These are phyloP conservation scores for Xylocampa areola DNA, from an alignment of 2,888 invertebrate genomes.

Conservation along the genomic window DNA sequence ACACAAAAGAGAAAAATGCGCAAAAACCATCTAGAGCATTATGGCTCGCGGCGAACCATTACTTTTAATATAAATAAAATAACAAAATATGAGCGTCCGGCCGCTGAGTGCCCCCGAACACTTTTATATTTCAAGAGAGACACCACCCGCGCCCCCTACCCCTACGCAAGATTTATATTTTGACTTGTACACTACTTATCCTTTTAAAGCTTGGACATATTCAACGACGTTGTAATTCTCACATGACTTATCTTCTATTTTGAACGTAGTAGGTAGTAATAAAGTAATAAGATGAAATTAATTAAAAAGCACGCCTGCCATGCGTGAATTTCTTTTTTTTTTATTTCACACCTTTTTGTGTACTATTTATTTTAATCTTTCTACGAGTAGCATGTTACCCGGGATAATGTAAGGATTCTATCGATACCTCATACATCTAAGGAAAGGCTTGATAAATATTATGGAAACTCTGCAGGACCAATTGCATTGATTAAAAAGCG, in stretches of 20 bases:
- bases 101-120: conserved; percentile 88
- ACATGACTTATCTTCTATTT: conserved; percentile 25
- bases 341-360: too few relatives aligned
- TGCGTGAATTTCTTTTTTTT: too few relatives aligned
- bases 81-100: conserved; percentile 90
- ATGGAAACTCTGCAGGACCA: too few relatives aligned
- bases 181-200: conserved; percentile 62
- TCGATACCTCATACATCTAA: too few relatives aligned
- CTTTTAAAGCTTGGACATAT: conserved; percentile 53
- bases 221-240: conserved; percentile 41
- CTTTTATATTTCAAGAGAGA: conserved; percentile 86
- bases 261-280: not conserved
- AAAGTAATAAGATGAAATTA: too few relatives aligned
- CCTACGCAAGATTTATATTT: conserved; percentile 71
- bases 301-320: too few relatives aligned
- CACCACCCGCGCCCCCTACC: conserved; percentile 62
- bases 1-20: conserved; percentile 86
- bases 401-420: too few relatives aligned
- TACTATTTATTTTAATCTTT: too few relatives aligned
- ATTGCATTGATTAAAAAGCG: too few relatives aligned
- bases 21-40: conserved; percentile 87
- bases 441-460: too few relatives aligned
- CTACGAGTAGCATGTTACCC: too few relatives aligned
- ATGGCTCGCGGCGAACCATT: conserved; percentile 86
- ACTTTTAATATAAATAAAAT: conserved; percentile 90